A percentile compares a stretch with the other conserved stretches of the same genome.
These are phyloP conservation scores for Macrophya annulata DNA, from an alignment of 2,888 invertebrate genomes.

Conservation along the genomic window DNA sequence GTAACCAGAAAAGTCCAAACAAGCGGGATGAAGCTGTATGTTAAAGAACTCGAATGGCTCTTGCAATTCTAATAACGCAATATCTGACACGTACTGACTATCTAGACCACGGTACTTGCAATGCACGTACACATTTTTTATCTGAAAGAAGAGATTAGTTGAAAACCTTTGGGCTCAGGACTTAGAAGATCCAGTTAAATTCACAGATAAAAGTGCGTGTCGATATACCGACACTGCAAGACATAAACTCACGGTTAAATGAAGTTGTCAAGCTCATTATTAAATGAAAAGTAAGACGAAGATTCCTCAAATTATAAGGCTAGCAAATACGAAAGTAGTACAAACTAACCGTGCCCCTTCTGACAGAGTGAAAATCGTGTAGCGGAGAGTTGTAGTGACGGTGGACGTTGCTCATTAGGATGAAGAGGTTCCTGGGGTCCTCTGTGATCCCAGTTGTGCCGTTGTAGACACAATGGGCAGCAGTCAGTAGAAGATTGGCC, in stretches of 20 bases:
- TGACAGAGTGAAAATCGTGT: conserved; percentile 66
- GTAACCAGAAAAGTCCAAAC: conserved; percentile 68
- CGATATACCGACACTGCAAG: too few relatives aligned
- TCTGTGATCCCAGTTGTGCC: conserved; percentile 62
- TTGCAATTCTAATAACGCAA: conserved; percentile 72
- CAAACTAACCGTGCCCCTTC: conserved; percentile 65
- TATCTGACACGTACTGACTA: conserved; percentile 74
- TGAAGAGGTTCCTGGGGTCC: conserved; percentile 64
- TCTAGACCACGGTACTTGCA: conserved; percentile 71
- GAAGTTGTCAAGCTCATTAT: background rate
- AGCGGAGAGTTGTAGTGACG: conserved; percentile 70
- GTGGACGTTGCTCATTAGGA: conserved; percentile 75
- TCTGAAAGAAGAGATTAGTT: conserved; percentile 65
- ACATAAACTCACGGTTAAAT: background rate
- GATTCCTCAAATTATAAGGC: background rate
- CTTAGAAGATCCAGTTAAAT: background rate
- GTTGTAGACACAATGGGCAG: conserved; percentile 78
- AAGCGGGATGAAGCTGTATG: conserved; percentile 74
- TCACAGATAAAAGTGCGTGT: too few relatives aligned
- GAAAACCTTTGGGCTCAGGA: background rate
- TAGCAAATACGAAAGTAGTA: background rate
- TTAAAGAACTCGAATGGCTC: conserved; percentile 72
- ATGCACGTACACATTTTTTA: conserved; percentile 69
- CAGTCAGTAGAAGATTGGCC: conserved; percentile 75
- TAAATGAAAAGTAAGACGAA: background rate